phyloP scores from a whole-genome alignment of 2,888 invertebrate species.

The Drosophila flavopinicola region DNA sequence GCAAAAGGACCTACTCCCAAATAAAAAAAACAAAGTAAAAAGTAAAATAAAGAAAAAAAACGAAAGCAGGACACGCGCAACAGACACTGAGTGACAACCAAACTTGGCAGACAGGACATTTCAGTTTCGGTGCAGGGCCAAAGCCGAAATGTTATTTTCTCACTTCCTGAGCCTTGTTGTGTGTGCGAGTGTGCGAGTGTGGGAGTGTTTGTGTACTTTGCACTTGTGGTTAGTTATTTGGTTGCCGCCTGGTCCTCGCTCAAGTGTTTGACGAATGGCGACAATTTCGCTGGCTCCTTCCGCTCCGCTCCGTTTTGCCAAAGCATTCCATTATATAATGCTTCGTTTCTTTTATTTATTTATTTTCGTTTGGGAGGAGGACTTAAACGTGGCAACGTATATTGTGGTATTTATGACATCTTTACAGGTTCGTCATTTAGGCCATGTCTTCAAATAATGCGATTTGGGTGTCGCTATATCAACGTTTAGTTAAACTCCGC shows the following conservation, averaged over 20 bases:
- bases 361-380: background rate
- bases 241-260: slow-evolving; percentile 24
- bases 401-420: slow-evolving; percentile 16
- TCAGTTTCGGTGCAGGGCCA: slow-evolving; percentile 5
- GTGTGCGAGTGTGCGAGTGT: slow-evolving; percentile 2
- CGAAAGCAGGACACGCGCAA: slow-evolving; percentile 25
- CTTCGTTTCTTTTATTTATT: background rate
- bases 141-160: slow-evolving; percentile 62
- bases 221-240: slow-evolving; percentile 74
- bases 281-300: slow-evolving; percentile 21
- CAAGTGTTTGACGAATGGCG: slow-evolving; percentile 54
- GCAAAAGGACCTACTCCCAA: slow-evolving; percentile 36
- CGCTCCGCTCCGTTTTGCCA: slow-evolving; percentile 14
- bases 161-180: slow-evolving; percentile 46
- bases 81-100: slow-evolving; percentile 59
- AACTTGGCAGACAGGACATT: slow-evolving; percentile 41
- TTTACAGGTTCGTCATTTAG: background rate
- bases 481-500: slow-evolving; percentile 1
- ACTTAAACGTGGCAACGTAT: slow-evolving; percentile 8
- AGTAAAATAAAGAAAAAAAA: no score
- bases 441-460: slow-evolving; percentile 1
- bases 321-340: slow-evolving; percentile 27
- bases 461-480: slow-evolving; percentile 27
- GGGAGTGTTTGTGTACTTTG: slow-evolving; percentile 33
- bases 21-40: slow-evolving; percentile 15